These are phyloP conservation scores for Phyllostomus discolor DNA, from an alignment of 2,113 vertebrate species.

Conservation along the genomic window DNA sequence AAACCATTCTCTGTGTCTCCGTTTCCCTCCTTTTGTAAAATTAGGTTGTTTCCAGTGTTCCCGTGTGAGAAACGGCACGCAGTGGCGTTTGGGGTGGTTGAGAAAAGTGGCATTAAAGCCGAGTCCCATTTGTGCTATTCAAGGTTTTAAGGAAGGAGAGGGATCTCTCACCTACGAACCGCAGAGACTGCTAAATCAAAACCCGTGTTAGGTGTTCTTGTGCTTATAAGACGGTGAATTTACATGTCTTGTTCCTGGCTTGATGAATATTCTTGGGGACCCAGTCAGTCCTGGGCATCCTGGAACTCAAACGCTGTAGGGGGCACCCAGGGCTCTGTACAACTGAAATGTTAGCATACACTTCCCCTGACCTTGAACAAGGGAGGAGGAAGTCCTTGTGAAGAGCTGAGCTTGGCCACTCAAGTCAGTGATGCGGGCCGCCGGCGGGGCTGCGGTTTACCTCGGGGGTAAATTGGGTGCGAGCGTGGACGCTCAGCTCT, in stretches of 20 bases:
- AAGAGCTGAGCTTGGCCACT: background rate
- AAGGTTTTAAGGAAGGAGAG: background rate
- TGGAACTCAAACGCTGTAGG: background rate
- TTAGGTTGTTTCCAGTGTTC: background rate
- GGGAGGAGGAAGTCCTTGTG: background rate
- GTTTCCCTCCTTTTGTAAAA: background rate
- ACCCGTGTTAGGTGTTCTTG: background rate
- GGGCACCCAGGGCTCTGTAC: background rate
- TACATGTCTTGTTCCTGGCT: background rate
- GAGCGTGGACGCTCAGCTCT: background rate
- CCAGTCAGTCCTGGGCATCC: background rate
- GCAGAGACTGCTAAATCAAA: background rate
- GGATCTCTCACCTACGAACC: background rate
- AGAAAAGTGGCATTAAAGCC: background rate
- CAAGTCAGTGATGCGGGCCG: background rate
- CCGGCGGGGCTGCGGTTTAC: background rate
- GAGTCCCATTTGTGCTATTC: background rate
- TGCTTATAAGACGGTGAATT: background rate
- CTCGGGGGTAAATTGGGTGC: background rate
- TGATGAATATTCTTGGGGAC: background rate
- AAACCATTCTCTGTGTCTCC: background rate
- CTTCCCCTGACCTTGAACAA: background rate
- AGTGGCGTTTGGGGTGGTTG: background rate
- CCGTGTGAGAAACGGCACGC: background rate
- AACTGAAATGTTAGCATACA: background rate